phyloP scores from a whole-genome alignment of 2,797 vertebrate genomes.

The Limnodromus scolopaceus region DNA sequence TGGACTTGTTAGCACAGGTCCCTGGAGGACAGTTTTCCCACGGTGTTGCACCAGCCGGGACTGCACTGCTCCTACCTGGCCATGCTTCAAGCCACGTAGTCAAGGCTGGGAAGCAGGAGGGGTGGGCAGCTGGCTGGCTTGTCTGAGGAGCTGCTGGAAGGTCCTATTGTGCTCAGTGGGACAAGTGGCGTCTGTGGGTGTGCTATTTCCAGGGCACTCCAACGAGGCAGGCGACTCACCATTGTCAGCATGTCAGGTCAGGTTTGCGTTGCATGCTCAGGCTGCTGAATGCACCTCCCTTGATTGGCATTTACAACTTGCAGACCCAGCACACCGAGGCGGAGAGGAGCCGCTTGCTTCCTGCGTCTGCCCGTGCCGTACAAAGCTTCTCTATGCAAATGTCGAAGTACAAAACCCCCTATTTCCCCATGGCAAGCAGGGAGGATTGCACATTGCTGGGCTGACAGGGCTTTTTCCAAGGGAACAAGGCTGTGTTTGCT shows the following conservation, averaged over 20 bases:
- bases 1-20: background rate
- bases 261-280: background rate
- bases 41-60: accelerated
- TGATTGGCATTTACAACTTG: background rate
- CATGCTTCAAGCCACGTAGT: background rate
- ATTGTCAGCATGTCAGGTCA: slow-evolving; percentile 56
- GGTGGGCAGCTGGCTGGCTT: background rate
- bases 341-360: background rate
- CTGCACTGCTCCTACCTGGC: background rate
- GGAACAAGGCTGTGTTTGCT: background rate
- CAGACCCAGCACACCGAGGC: background rate
- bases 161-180: background rate
- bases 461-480: background rate
- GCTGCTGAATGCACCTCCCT: background rate
- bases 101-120: accelerated
- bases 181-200: background rate
- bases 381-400: background rate
- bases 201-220: background rate
- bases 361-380: background rate
- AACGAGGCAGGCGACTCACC: background rate
- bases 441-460: background rate
- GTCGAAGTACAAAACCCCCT: background rate
- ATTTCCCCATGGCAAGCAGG: background rate
- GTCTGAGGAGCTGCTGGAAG: background rate
- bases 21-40: background rate